Evolutionary conservation across 2,888 invertebrate genomes (phyloP).

Genomic region (Zaprionus lineosus): DNA sequence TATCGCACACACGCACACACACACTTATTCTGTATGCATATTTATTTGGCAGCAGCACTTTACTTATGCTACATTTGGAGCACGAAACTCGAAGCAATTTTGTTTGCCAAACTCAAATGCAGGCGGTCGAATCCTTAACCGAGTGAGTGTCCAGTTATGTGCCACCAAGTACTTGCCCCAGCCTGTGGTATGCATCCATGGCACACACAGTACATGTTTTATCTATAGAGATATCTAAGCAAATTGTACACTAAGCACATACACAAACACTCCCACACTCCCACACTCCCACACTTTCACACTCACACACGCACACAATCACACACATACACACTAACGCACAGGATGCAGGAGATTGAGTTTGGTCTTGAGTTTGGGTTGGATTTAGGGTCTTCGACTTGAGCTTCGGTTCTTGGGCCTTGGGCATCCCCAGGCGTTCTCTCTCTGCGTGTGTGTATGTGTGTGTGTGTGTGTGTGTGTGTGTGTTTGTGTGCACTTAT

Average conservation of each 20-base stretch:
- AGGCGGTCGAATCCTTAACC: slow-evolving; percentile 21
- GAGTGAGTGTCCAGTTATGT: slow-evolving; percentile 24
- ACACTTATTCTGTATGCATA: too few species aligned
- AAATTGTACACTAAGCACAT: slow-evolving; percentile 27
- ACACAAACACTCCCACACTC: too few species aligned
- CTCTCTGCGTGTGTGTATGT: too few species aligned
- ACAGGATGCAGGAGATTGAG: too few species aligned
- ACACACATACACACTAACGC: too few species aligned
- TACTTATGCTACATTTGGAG: slow-evolving; percentile 74
- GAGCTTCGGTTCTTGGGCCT: too few species aligned
- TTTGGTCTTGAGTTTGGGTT: slow-evolving; percentile 5
- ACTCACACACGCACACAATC: too few species aligned
- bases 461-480: too few species aligned
- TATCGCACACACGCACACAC: too few species aligned
- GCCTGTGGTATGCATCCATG: neutral
- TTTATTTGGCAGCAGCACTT: slow-evolving; percentile 72
- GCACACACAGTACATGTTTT: neutral
- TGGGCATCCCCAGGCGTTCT: too few species aligned
- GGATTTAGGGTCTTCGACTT: slow-evolving; percentile 1
- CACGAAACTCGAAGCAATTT: slow-evolving; percentile 48
- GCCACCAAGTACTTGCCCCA: slow-evolving; percentile 51
- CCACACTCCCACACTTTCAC: too few species aligned
- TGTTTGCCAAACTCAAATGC: slow-evolving; percentile 67
- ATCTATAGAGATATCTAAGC: slow-evolving; percentile 49
- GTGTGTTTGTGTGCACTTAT: slow-evolving; percentile 51